Evolutionary conservation across 2,797 vertebrate species (phyloP).

Genomic region (Trachops cirrhosus): DNA sequence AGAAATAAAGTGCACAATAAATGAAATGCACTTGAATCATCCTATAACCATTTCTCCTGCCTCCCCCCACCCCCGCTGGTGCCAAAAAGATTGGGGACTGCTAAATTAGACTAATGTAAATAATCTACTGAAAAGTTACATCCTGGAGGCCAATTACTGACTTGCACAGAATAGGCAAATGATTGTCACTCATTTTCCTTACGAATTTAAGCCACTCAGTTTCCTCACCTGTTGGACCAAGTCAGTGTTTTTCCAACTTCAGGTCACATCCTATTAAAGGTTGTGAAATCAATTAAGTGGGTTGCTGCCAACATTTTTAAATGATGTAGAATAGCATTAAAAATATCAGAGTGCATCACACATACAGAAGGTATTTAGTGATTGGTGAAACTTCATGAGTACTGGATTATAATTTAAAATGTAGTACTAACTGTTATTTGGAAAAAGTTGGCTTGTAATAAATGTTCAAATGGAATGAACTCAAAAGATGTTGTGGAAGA

Average conservation of each 20-base stretch:
- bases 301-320: not conserved
- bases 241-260: slow-evolving; percentile 3
- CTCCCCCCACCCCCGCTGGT: too few relatives aligned
- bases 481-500: not conserved
- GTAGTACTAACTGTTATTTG: not conserved
- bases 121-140: not conserved
- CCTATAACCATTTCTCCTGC: too few relatives aligned
- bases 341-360: not conserved
- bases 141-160: not conserved
- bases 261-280: not conserved
- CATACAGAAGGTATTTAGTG: not conserved
- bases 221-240: not conserved
- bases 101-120: not conserved
- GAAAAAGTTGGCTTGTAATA: not conserved
- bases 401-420: slow-evolving; percentile 20
- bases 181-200: not conserved
- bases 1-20: too few relatives aligned
- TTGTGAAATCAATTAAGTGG: not conserved
- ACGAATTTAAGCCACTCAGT: not conserved
- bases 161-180: not conserved
- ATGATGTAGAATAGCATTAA: not conserved
- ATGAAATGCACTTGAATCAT: too few relatives aligned
- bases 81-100: too few relatives aligned
- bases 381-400: not conserved
- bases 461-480: not conserved